Conservation (phyloP, 64 coral and sea anemone species). For the Montipora efflorescens region DNA sequence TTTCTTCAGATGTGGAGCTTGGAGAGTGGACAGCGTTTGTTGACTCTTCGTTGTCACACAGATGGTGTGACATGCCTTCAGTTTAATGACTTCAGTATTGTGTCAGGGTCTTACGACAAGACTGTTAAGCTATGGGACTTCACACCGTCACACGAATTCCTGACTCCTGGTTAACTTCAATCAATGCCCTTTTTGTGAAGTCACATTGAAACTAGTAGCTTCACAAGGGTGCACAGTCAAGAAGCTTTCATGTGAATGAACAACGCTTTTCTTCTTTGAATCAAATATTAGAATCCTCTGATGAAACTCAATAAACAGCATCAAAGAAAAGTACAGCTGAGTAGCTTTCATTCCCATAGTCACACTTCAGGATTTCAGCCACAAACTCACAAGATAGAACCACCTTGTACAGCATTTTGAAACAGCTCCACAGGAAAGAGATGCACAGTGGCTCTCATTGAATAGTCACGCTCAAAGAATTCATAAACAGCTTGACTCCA, state of each 20-base stretch:
- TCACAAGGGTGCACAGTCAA: background rate
- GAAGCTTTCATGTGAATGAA: background rate
- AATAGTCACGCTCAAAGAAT: too few relatives aligned
- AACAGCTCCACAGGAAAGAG: too few relatives aligned
- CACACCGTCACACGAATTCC: conserved; percentile 81
- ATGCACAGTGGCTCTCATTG: too few relatives aligned
- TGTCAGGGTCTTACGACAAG: conserved; percentile 97
- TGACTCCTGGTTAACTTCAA: conserved; percentile 39
- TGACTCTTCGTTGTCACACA: conserved; percentile 96
- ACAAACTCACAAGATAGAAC: too few relatives aligned
- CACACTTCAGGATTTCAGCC: background rate
- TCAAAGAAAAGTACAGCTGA: background rate
- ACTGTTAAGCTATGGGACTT: conserved; percentile 99
- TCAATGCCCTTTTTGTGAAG: background rate
- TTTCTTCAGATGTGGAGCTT: conserved; percentile 91
- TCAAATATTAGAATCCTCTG: background rate
- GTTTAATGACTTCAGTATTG: conserved; percentile 97
- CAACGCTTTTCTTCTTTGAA: background rate
- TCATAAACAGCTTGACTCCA: too few relatives aligned
- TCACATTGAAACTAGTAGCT: background rate
- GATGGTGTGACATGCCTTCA: conserved; percentile 98
- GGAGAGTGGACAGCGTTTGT: conserved; percentile 93
- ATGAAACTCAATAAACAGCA: background rate
- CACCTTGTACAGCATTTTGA: too few relatives aligned
- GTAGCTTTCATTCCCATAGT: background rate